Conservation (phyloP, 2,888 invertebrate genomes). For the Eucriotettix oculatus region DNA sequence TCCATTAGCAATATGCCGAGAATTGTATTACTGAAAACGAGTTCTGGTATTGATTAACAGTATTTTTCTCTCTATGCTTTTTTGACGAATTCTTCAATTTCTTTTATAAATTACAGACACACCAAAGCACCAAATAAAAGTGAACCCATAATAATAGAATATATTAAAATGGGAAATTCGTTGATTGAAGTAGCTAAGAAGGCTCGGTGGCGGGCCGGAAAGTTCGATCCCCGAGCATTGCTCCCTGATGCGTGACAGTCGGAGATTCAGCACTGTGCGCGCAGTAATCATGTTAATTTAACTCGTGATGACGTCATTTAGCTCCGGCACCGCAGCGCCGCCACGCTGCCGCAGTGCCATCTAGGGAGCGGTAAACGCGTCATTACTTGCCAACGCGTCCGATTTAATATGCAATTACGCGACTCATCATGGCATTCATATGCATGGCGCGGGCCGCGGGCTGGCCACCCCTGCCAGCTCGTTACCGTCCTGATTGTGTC, state of each 20-base stretch:
- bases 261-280: neutral
- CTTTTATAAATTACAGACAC: no score
- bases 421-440: neutral
- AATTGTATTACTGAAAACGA: no score
- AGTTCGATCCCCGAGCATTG: no score
- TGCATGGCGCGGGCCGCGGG: neutral
- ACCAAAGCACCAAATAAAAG: no score
- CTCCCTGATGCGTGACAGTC: neutral
- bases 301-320: conserved; percentile 1
- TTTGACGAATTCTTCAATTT: no score
- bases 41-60: no score
- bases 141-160: no score
- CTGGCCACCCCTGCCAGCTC: neutral
- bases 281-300: conserved; percentile 2
- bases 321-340: neutral
- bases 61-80: no score
- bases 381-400: conserved; percentile 8
- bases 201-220: no score
- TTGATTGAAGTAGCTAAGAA: no score
- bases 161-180: no score
- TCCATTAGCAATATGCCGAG: no score
- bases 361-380: conserved; percentile 10
- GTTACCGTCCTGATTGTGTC: neutral
- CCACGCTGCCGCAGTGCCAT: conserved; percentile 4
- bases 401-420: conserved; percentile 12